Conservation (phyloP, 2,113 vertebrate genomes). For the Pteronura brasiliensis region DNA sequence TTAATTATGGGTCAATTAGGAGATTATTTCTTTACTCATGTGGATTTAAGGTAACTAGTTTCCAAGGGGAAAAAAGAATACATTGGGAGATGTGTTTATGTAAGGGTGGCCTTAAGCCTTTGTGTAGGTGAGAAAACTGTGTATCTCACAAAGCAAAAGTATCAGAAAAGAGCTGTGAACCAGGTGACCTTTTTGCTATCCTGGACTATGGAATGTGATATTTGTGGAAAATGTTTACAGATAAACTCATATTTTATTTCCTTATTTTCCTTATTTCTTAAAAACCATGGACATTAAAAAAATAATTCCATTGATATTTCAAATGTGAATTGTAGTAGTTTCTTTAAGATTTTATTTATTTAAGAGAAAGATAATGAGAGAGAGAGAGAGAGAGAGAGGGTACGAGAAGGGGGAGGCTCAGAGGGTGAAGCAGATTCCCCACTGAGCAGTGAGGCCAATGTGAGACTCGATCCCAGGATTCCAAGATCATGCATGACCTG, state of each 20-base stretch:
- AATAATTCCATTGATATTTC: neutral
- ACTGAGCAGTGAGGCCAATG: too few species aligned
- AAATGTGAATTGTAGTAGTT: neutral
- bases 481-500: too few species aligned
- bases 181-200: neutral
- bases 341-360: too few species aligned
- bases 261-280: neutral
- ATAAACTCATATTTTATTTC: neutral
- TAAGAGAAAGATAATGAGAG: too few species aligned
- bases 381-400: too few species aligned
- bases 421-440: too few species aligned
- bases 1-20: neutral
- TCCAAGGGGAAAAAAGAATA: neutral
- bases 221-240: neutral
- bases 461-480: too few species aligned
- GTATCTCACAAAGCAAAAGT: rapidly evolving
- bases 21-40: neutral
- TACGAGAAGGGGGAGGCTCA: too few species aligned
- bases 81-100: neutral
- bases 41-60: neutral
- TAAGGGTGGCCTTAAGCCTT: neutral
- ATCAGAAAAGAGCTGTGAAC: neutral
- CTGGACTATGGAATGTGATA: neutral
- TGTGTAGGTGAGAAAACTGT: neutral
- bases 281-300: neutral